Percentiles rank a stretch among this genome's conserved stretches.
Evolutionary conservation across 2,797 vertebrate genomes (phyloP).

Genomic region (Rhinatrema bivittatum): DNA sequence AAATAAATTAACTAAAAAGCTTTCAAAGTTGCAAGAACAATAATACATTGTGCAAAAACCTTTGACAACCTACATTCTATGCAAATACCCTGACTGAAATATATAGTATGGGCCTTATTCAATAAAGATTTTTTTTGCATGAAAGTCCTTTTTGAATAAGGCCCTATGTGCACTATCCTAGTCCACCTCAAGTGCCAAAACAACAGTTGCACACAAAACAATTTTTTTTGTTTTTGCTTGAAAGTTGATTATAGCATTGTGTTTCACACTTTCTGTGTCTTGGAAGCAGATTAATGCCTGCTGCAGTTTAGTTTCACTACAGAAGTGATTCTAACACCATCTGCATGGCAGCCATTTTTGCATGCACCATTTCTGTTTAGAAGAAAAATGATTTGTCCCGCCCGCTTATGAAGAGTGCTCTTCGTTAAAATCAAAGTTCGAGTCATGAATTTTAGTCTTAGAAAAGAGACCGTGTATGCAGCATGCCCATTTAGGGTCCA

Average conservation of each 20-base stretch:
- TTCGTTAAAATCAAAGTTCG: conserved; percentile 35
- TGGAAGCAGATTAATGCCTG: conserved; percentile 29
- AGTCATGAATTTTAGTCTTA: conserved; percentile 37
- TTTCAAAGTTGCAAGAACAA: conserved; percentile 56
- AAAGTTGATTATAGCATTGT: conserved; percentile 35
- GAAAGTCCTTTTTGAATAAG: conserved; percentile 33
- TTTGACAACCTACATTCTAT: conserved; percentile 62
- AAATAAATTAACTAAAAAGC: conserved; percentile 65
- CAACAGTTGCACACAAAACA: conserved; percentile 32
- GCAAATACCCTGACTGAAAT: conserved; percentile 65
- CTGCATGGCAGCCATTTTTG: conserved; percentile 41
- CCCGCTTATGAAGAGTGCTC: conserved; percentile 42
- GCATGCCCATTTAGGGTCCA: conserved; percentile 40
- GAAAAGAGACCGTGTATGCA: conserved; percentile 40
- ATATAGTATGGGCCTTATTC: conserved; percentile 38
- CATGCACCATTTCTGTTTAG: conserved; percentile 43
- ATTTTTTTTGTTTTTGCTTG: conserved; percentile 22
- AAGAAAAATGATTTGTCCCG: conserved; percentile 41
- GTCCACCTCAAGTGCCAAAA: conserved; percentile 62
- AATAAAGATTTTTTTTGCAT: conserved; percentile 31
- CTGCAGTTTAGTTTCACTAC: conserved; percentile 31
- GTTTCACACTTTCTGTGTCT: conserved; percentile 34
- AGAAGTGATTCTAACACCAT: conserved; percentile 38
- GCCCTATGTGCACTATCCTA: conserved; percentile 56
- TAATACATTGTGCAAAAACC: conserved; percentile 60